Base-by-base conservation (phyloP, 1,140 invertebrate species). In the Neodiprion fabricii region DNA sequence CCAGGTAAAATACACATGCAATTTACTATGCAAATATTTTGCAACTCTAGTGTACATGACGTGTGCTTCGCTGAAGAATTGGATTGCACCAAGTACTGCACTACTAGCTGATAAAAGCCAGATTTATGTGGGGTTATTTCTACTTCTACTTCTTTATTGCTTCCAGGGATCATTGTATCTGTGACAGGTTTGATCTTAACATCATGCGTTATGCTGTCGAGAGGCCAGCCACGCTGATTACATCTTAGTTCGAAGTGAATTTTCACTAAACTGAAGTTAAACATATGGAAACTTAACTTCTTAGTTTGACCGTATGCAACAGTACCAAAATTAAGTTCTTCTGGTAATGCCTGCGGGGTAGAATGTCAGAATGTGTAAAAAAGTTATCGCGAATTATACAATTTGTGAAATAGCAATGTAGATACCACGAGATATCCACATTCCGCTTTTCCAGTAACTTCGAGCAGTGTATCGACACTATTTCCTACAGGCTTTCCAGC, bases 1-100 rank as follows among this genome's bases (percentile, higher is more conserved):
- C 74, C 78, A 10, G 85, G 80, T 17, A 85, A 71, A 40, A 80
- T 67, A 61, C 83, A 84, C 66, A 78, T 79, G 61, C 80, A 85
- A 21, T 49, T 49, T 14, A 83, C 65, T 48, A 72, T 81, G 47
- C 84, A 85, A 49, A 86, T 77, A 53, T 71, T 67, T 69, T 72
- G 68, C 9, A 81, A 49, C 5, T 40, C 47, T 14, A 49, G 7
- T 9, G 21, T 21, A 11, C 12, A 14, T 47, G 21, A 11, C 40
- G 67, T 11, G 72, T 72, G 9, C 48, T 23, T 7, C 8, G 70
- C 70, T 50, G 48, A 49, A 71, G 48, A 53, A 71, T 77, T 78
- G 4, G 75, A n/a, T 74, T 75, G 78, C 4, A 82, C 53, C 0
- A 77, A 49, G 72, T 86, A 86, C 23, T 75, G 73, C 40, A 86